Conservation (phyloP, 2,113 vertebrate species). For the Myiozetetes cayanensis region DNA sequence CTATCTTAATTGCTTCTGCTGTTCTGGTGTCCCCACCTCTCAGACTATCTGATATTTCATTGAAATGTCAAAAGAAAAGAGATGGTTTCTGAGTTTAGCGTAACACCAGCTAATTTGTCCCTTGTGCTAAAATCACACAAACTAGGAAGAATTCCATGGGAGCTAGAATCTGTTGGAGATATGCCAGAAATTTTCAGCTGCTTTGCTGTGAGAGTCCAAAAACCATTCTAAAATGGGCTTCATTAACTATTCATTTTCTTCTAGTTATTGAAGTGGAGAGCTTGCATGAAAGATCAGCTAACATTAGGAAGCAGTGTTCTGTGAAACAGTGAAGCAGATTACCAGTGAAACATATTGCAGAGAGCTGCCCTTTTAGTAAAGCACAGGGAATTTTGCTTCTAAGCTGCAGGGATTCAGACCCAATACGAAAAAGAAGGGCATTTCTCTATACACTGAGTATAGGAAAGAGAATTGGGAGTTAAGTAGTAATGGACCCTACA, state of each 20-base stretch:
- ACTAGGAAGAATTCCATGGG: background rate
- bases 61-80: conserved; percentile 23
- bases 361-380: background rate
- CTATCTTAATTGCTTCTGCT: background rate
- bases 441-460: background rate
- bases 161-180: background rate
- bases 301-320: conserved; percentile 8
- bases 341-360: background rate
- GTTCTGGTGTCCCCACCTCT: background rate
- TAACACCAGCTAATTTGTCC: conserved; percentile 2
- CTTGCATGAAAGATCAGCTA: conserved; percentile 36
- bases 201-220: background rate
- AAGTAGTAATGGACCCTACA: background rate
- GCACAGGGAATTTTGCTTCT: background rate
- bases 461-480: background rate
- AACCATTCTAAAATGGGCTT: conserved; percentile 3
- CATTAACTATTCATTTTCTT: conserved; percentile 56
- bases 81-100: conserved; percentile 4
- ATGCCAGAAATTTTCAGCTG: conserved; percentile 17
- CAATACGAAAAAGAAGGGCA: background rate
- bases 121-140: background rate
- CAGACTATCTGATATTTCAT: conserved; percentile 1
- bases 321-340: background rate
- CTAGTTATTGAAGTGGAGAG: conserved; percentile 2
- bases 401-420: background rate